Base-by-base conservation (phyloP, 1,140 invertebrate genomes). In the Gryllus bimaculatus region DNA sequence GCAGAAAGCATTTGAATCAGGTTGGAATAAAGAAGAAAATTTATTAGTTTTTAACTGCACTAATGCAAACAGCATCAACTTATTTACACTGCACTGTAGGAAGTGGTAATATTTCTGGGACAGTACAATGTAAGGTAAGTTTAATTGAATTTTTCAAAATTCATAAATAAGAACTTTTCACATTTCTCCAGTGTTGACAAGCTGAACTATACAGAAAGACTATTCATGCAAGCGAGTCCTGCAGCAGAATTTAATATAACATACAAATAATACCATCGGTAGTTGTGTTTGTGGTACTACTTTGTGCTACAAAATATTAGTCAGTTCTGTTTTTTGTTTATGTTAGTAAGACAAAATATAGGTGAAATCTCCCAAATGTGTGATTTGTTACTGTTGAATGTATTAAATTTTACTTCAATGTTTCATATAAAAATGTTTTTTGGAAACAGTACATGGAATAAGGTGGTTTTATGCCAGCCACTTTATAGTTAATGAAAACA, bases 141-240 rank as follows among this genome's bases (percentile, higher is more conserved):
- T 66, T 66, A 13, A 13, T 18, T 66, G 18, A 66, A 66, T 7
- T 66, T 66, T 66, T 66, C 54, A 66, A 66, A 66, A 66, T 66
- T 13, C 54, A 7, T 66, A 39, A 39, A 10, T 66, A 66, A 66
- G 18, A 66, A 66, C 18, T 66, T 66, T 66, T 7, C 26, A 39
- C 26, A 39, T 39, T 39, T 39, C 26, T 39, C 18, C 18, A 66
- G 54, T 66, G 54, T 66, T 13, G 54, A 66, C 18, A 66, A 66
- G 54, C 54, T 66, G 54, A 66, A 66, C 54, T 66, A 66, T 66
- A 13, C 18, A 39, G 26, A 39, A 66, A 13, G 54, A 66, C 54
- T 66, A 66, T 66, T 66, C 54, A 66, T 66, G 54, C 54, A 66
- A 66, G 54, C 54, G 54, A 66, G 54, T 66, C 54, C 54, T 66